A percentile compares a stretch with the other conserved stretches of the same genome.
phyloP scores from a whole-genome alignment of 2,113 vertebrate species.

The Diphyllodes magnificus region DNA sequence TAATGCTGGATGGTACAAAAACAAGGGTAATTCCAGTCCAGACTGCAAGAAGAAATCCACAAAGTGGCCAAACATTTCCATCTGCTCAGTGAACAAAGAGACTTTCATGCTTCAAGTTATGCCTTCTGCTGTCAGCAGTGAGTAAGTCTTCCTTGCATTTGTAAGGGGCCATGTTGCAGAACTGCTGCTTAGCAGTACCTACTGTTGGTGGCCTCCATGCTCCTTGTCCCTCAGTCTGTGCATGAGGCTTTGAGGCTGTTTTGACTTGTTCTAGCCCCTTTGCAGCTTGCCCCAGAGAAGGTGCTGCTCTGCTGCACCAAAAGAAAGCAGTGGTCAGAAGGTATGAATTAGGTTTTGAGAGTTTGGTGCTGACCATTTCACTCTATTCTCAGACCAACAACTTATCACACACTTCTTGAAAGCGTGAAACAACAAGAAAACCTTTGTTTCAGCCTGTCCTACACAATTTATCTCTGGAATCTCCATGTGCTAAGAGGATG shows the following conservation, averaged over 20 bases:
- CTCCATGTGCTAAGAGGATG: background rate
- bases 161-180: background rate
- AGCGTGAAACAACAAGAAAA: background rate
- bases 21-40: conserved; percentile 34
- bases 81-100: conserved; percentile 36
- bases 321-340: background rate
- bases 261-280: background rate
- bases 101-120: background rate
- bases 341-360: background rate
- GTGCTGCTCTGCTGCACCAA: background rate
- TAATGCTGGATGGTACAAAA: background rate
- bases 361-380: background rate
- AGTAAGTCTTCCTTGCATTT: background rate
- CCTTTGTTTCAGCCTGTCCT: background rate
- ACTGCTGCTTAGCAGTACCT: background rate
- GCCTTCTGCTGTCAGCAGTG: background rate
- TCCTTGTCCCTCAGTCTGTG: background rate
- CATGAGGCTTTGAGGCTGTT: background rate
- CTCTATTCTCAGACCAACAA: background rate
- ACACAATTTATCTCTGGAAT: background rate
- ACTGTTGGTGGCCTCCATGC: background rate
- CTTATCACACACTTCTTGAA: background rate
- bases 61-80: conserved; percentile 47
- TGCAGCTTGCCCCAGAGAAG: background rate
- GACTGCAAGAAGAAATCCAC: conserved; percentile 8